phyloP scores from a whole-genome alignment of 2,113 vertebrate genomes.

The Sialia sialis region DNA sequence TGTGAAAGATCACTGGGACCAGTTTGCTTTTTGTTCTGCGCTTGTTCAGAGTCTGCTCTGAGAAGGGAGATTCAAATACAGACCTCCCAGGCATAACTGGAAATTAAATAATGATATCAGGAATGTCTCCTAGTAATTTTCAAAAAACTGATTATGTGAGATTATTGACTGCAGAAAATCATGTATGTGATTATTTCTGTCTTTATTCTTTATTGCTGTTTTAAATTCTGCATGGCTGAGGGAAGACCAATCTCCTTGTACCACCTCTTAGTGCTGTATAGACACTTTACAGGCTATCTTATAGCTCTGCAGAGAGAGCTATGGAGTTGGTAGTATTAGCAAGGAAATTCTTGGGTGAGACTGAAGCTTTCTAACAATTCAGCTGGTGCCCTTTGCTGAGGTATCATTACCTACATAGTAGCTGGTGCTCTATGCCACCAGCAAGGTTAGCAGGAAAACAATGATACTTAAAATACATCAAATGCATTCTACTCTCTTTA shows the following conservation, averaged over 20 bases:
- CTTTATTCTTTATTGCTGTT: not conserved
- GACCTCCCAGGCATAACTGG: not conserved
- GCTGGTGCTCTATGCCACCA: not conserved
- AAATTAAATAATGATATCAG: not conserved
- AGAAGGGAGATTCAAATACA: not conserved
- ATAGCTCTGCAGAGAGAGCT: not conserved
- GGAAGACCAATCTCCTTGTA: not conserved
- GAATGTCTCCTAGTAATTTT: not conserved
- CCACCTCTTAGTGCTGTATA: not conserved
- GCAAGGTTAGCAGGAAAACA: not conserved
- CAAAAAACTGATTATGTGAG: not conserved
- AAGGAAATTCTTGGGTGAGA: not conserved
- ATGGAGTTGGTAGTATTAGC: not conserved
- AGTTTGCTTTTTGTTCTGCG: not conserved
- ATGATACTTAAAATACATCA: not conserved
- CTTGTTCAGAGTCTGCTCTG: not conserved
- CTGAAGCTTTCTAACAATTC: not conserved
- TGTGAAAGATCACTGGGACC: not conserved
- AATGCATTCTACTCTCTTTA: not conserved
- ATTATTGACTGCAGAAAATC: not conserved
- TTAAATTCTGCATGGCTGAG: not conserved
- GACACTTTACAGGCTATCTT: not conserved
- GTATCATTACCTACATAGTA: not conserved
- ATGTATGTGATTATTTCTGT: not conserved
- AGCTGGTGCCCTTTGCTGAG: not conserved